Evolutionary conservation across 2,113 vertebrate species (phyloP).

Genomic region (Dromas ardeola): DNA sequence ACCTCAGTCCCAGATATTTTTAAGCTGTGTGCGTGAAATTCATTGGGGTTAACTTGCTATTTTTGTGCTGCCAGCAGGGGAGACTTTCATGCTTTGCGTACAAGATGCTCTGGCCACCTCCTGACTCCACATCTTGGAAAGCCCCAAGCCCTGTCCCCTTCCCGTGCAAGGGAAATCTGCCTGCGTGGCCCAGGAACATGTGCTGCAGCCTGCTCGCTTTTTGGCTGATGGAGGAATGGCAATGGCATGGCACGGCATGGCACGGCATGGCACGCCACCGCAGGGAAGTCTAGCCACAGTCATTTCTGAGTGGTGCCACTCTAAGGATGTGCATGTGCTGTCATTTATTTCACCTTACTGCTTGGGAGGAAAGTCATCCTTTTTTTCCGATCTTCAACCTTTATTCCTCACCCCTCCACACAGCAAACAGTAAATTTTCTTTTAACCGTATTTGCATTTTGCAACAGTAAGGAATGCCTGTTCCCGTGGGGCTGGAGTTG

Average conservation of each 20-base stretch:
- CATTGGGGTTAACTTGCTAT: neutral
- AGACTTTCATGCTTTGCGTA: neutral
- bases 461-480: neutral
- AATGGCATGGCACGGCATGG: accelerated
- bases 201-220: neutral
- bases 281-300: neutral
- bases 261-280: accelerated
- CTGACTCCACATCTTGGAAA: neutral
- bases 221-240: neutral
- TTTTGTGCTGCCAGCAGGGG: neutral
- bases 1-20: neutral
- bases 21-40: neutral
- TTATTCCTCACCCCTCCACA: neutral
- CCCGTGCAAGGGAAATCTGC: neutral
- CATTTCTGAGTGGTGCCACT: neutral
- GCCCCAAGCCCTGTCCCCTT: neutral
- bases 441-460: neutral
- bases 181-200: accelerated
- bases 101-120: neutral
- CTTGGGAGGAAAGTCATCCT: neutral
- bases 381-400: neutral
- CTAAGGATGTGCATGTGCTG: neutral
- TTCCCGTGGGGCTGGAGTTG: neutral
- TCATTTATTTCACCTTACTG: neutral
- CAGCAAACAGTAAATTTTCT: neutral